phyloP scores from a whole-genome alignment of 1,140 invertebrate species.

The Copidosoma floridanum region DNA sequence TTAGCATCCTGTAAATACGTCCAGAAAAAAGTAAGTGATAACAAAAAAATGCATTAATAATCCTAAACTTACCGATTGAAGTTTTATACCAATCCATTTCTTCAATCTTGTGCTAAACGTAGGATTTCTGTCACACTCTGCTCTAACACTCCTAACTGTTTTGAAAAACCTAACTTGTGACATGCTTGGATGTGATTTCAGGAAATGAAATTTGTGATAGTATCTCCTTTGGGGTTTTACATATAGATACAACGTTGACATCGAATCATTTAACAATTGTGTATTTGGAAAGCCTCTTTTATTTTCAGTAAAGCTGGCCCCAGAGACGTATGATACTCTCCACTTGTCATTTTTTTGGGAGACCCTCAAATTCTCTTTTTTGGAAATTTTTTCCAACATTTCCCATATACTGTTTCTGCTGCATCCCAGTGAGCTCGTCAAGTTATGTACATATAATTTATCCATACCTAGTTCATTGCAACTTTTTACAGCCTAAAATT shows the following conservation, averaged over 20 bases:
- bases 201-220: conserved; percentile 30
- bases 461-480: conserved; percentile 39
- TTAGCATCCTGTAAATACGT: conserved; percentile 20
- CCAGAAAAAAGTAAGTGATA: not conserved
- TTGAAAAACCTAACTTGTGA: conserved; percentile 67
- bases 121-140: conserved; percentile 70
- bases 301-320: conserved; percentile 45
- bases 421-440: conserved; percentile 28
- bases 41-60: conserved; percentile 7
- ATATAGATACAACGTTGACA: conserved; percentile 25
- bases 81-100: conserved; percentile 36
- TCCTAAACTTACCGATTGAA: not conserved
- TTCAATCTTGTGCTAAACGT: conserved; percentile 55
- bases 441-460: conserved; percentile 34
- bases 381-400: conserved; percentile 36
- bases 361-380: conserved; percentile 28
- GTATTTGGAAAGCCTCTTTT: conserved; percentile 37
- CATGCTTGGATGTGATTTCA: conserved; percentile 19
- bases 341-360: conserved; percentile 39
- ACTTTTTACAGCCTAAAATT: conserved; percentile 45
- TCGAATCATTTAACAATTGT: conserved; percentile 31
- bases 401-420: conserved; percentile 35
- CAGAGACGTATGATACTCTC: conserved; percentile 48
- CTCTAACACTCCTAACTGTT: conserved; percentile 68
- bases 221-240: conserved; percentile 32